phyloP scores from a whole-genome alignment of 2,113 vertebrate species.

The Stegastes partitus region DNA sequence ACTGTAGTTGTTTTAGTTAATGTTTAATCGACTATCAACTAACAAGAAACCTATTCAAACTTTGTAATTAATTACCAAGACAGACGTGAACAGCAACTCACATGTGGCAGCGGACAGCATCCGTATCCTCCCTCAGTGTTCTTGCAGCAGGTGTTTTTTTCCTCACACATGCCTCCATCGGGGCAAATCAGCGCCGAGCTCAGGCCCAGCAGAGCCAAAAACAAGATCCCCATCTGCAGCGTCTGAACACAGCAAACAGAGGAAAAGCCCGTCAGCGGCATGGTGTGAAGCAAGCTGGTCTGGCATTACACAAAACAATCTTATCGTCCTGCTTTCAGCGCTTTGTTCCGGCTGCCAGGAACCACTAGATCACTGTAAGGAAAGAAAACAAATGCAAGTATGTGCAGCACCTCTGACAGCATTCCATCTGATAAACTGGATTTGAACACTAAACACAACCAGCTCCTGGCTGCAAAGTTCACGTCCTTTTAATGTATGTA shows the following conservation, averaged over 20 bases:
- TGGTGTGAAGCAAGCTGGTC: too few species aligned
- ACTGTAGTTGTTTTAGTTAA: too few species aligned
- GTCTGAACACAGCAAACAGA: slow-evolving; percentile 23
- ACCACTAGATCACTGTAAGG: background rate
- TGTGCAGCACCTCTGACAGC: background rate
- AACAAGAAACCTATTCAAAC: background rate
- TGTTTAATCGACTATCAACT: too few species aligned
- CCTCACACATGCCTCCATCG: slow-evolving; percentile 81
- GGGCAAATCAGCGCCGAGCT: slow-evolving; percentile 83
- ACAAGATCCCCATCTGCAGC: slow-evolving; percentile 53
- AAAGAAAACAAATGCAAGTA: background rate
- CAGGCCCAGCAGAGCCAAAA: slow-evolving; percentile 66
- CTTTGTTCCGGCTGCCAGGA: background rate
- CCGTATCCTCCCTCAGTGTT: slow-evolving; percentile 76
- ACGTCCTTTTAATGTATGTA: background rate
- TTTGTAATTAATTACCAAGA: too few species aligned
- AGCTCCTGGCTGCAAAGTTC: background rate
- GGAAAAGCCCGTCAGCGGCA: background rate
- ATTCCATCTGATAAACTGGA: slow-evolving; percentile 33
- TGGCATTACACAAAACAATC: fast-evolving
- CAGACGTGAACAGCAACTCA: slow-evolving; percentile 74
- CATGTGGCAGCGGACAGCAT: slow-evolving; percentile 88
- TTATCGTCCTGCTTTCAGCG: slow-evolving; percentile 19
- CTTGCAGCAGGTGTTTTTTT: slow-evolving; percentile 86
- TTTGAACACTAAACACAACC: slow-evolving; percentile 39